A percentile compares a stretch with the other conserved stretches of the same genome.
These are phyloP conservation scores for Centroberyx gerrardi DNA, from an alignment of 2,797 vertebrate genomes.

Conservation along the genomic window DNA sequence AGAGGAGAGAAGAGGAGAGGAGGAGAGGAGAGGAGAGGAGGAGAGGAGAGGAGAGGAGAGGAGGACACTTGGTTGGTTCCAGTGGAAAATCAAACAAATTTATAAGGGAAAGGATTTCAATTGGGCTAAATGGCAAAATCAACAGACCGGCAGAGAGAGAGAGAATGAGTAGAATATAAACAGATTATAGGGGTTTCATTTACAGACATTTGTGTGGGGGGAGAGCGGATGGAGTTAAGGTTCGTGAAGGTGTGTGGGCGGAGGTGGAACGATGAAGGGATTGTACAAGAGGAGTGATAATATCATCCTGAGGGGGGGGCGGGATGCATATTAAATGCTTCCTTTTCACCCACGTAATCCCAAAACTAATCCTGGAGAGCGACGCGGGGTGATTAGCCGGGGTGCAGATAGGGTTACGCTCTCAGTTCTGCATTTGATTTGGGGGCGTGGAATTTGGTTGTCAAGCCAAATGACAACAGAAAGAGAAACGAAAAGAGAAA, in stretches of 20 bases:
- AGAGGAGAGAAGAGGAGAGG: slow-evolving; percentile 8
- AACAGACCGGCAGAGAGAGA: not conserved
- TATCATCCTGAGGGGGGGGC: slow-evolving; percentile 28
- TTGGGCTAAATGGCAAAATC: slow-evolving; percentile 10
- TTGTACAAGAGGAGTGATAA: slow-evolving; percentile 39
- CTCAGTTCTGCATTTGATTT: slow-evolving; percentile 8
- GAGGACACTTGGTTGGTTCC: not conserved
- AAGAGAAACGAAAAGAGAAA: slow-evolving; percentile 13
- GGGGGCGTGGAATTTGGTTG: slow-evolving; percentile 18
- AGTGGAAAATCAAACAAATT: not conserved
- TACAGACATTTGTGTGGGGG: not conserved
- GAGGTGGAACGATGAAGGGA: slow-evolving; percentile 37
- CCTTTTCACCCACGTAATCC: slow-evolving; percentile 36
- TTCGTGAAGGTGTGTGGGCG: slow-evolving; percentile 30
- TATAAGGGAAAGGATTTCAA: not conserved
- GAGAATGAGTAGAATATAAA: slow-evolving; percentile 8
- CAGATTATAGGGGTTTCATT: slow-evolving; percentile 7
- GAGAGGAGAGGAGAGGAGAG: slow-evolving; percentile 19
- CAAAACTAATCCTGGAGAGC: slow-evolving; percentile 34
- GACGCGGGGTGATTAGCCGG: slow-evolving; percentile 26
- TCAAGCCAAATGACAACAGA: not conserved
- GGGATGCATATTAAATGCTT: slow-evolving; percentile 30
- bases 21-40: slow-evolving; percentile 8
- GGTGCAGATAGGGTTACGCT: not conserved
- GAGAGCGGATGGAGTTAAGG: not conserved